Evolutionary conservation across 2,113 vertebrate genomes (phyloP), one percentile per base, ranked within the genome.

Genomic region (Mohoua ochrocephala): DNA sequence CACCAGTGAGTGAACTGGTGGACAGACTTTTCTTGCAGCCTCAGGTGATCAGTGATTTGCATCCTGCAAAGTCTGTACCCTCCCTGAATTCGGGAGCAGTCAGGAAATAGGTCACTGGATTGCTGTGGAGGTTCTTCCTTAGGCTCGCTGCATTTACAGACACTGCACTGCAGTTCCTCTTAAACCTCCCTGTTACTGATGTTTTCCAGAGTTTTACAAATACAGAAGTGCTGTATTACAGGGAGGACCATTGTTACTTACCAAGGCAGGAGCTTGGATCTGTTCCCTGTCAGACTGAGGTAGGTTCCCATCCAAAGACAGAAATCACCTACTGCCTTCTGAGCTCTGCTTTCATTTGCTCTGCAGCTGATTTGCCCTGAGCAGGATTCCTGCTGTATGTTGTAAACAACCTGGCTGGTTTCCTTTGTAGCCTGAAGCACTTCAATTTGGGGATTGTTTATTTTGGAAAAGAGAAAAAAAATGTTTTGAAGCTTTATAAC

Each of bases 321-420:
- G 42, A 60, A 44, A 86, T 83, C 75, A 42, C 63, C 59, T 41
- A 2, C 74, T 50, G 45, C 50, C 59, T 93, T 42, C 70, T 63
- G 59, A 93, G 92, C 63, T 88, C 54, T 59, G 49, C 84, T 65
- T 96, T 76, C 63, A 50, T 94, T 90, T 91, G 77, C 68, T 94
- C 59, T 86, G 92, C 96, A 96, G 95, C 85, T 95, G 95, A 56
- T 74, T 81, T 92, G 93, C 93, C 88, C 47, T 44, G 21, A 90
- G 95, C 95, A 95, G 88, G 60, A 94, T 94, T 97, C 92, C 60
- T 95, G 71, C 83, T 81, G 68, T n/a, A 70, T 54, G 63, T 84
- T 90, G 59, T 68, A 77, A 95, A 88, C 75, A 88, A 37, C 56
- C 90, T 96, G 88, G 76, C 90, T 88, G 9, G 27, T 49, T 92